These are phyloP conservation scores for Tenodera sinensis DNA, from an alignment of 2,888 invertebrate genomes.

Conservation along the genomic window DNA sequence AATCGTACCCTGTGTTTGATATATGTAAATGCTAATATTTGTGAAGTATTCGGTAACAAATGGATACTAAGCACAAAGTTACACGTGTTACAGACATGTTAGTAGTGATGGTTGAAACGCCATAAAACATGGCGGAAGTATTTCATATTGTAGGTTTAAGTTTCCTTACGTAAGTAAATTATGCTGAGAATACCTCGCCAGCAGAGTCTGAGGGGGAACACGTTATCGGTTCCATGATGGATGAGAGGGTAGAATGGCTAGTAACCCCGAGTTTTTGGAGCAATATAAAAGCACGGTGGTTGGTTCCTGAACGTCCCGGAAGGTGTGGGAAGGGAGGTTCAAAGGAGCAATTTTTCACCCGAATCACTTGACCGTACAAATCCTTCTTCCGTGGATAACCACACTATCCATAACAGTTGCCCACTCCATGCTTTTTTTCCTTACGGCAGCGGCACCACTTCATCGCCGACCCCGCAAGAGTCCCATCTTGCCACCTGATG, in stretches of 20 bases:
- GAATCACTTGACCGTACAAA: constrained; percentile 6
- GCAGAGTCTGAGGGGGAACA: not conserved
- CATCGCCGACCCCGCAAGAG: not conserved
- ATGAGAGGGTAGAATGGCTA: not conserved
- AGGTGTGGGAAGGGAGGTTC: not conserved
- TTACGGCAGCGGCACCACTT: not conserved
- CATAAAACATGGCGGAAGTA: too few species aligned
- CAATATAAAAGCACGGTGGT: not conserved
- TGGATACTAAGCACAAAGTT: too few species aligned
- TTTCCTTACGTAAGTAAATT: not conserved
- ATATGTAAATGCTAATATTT: too few species aligned
- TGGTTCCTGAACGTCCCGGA: not conserved
- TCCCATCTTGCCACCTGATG: not conserved
- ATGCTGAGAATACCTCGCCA: not conserved
- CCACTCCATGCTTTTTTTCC: not conserved
- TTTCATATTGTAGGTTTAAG: not conserved
- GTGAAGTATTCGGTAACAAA: too few species aligned
- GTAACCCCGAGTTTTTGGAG: not conserved
- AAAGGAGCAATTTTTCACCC: not conserved
- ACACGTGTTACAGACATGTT: too few species aligned
- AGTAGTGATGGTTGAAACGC: too few species aligned
- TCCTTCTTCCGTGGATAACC: not conserved
- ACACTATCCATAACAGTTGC: not conserved
- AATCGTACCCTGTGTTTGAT: too few species aligned
- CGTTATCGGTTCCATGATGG: not conserved